Conservation (phyloP, 2,888 invertebrate genomes). For the Teinopalpus imperialis region DNA sequence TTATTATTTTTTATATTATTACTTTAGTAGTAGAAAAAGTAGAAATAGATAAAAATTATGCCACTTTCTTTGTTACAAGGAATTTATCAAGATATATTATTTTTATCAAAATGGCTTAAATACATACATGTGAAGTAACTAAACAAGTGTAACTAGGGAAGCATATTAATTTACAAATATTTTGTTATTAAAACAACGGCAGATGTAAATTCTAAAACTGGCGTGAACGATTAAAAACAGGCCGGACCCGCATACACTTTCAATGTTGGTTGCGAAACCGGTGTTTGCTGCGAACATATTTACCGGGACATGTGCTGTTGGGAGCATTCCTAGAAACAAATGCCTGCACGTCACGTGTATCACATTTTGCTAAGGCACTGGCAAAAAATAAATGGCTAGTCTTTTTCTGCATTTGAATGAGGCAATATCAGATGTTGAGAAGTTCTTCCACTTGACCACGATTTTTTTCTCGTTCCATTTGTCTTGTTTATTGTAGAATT, state of each 20-base stretch:
- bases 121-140: no score
- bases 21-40: no score
- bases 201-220: conserved; percentile 41
- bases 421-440: conserved; percentile 27
- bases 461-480: conserved; percentile 4
- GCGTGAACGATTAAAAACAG: conserved; percentile 38
- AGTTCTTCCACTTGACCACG: conserved; percentile 10
- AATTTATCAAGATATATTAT: no score
- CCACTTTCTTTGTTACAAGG: no score
- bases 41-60: no score
- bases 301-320: conserved; percentile 54
- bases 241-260: conserved; percentile 43
- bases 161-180: neutral
- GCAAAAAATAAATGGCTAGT: conserved; percentile 53
- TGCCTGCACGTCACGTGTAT: conserved; percentile 52
- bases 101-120: no score
- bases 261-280: conserved; percentile 36
- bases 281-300: conserved; percentile 33
- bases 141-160: no score
- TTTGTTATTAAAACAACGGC: conserved; percentile 26
- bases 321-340: conserved; percentile 64
- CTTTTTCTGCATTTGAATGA: conserved; percentile 42
- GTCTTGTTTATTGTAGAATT: no score
- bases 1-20: no score
- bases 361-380: conserved; percentile 45